Evolutionary conservation across 1,140 invertebrate species (phyloP).

Genomic region (Dryas iulia): DNA sequence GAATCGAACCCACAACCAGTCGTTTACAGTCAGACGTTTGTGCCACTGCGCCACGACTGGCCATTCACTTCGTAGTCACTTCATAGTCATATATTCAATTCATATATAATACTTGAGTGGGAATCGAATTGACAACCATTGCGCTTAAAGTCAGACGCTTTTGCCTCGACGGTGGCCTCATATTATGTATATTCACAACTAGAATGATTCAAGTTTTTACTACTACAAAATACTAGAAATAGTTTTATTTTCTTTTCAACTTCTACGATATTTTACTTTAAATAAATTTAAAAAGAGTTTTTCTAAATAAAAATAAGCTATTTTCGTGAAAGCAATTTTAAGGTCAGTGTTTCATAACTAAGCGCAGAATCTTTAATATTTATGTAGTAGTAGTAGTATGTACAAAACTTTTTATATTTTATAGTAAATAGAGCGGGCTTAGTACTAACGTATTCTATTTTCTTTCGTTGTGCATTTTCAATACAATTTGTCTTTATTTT

Average conservation of each 20-base stretch:
- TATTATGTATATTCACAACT: too few species aligned
- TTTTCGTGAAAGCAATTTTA: background rate
- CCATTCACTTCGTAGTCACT: too few species aligned
- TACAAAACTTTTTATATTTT: background rate
- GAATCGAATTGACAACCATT: too few species aligned
- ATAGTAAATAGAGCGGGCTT: background rate
- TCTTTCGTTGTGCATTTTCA: background rate
- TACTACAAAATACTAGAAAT: background rate
- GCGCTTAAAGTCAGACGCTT: too few species aligned
- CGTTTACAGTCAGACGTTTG: too few species aligned
- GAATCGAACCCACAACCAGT: too few species aligned
- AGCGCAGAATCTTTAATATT: background rate
- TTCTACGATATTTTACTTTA: background rate
- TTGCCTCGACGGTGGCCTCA: too few species aligned
- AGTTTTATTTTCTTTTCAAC: background rate
- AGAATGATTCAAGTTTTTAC: conserved; percentile 7
- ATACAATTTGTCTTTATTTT: background rate
- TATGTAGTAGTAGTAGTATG: too few species aligned
- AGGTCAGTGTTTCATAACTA: background rate
- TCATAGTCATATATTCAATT: too few species aligned
- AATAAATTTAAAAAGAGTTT: background rate
- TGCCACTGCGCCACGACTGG: too few species aligned
- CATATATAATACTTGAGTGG: too few species aligned
- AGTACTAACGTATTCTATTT: background rate
- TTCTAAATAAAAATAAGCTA: background rate